Evolutionary conservation across 2,888 invertebrate genomes (phyloP).

Genomic region (Agriopis leucophaearia): DNA sequence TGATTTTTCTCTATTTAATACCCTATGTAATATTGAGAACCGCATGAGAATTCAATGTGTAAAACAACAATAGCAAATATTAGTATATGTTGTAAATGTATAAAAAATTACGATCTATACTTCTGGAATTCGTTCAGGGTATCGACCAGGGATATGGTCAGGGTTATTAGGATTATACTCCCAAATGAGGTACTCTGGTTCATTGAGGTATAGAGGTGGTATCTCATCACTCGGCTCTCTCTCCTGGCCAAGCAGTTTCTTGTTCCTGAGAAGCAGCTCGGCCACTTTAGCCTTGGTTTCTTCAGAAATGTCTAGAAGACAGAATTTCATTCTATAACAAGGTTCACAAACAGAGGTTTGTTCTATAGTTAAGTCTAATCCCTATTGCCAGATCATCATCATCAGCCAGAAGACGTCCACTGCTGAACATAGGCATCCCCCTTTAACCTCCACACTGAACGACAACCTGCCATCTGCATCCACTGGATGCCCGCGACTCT

Average conservation of each 20-base stretch:
- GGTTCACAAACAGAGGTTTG: too few relatives aligned
- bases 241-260: constrained; percentile 67
- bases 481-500: too few relatives aligned
- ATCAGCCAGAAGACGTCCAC: too few relatives aligned
- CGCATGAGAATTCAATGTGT: not conserved
- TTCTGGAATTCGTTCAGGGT: constrained; percentile 73
- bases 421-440: too few relatives aligned
- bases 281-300: constrained; percentile 75
- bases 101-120: constrained; percentile 54
- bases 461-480: too few relatives aligned
- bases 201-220: constrained; percentile 78
- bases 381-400: too few relatives aligned
- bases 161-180: constrained; percentile 83
- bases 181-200: constrained; percentile 83
- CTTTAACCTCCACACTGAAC: too few relatives aligned
- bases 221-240: constrained; percentile 77
- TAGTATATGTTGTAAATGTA: not conserved
- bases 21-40: not conserved
- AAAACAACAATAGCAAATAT: not conserved
- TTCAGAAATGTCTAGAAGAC: constrained; percentile 73
- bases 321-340: too few relatives aligned
- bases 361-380: not conserved
- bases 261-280: constrained; percentile 80
- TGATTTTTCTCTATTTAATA: not conserved
- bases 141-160: constrained; percentile 74